phyloP scores from a whole-genome alignment of 2,888 invertebrate genomes.

The Drosophila quinaria region DNA sequence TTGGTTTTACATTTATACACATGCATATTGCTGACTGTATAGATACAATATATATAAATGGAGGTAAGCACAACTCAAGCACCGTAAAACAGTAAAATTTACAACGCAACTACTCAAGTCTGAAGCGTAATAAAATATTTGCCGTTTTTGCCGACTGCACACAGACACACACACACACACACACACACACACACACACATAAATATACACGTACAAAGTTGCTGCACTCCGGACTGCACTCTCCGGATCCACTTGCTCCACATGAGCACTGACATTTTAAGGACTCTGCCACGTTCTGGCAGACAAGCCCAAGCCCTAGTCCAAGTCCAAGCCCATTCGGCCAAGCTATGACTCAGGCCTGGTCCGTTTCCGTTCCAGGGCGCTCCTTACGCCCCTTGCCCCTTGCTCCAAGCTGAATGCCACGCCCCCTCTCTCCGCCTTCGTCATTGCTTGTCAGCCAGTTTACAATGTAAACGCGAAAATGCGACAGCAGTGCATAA shows the following conservation, averaged over 20 bases:
- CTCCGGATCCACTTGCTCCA: slow-evolving; percentile 12
- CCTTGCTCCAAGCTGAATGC: no score
- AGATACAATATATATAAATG: slow-evolving; percentile 8
- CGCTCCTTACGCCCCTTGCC: slow-evolving; percentile 18
- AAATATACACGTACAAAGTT: slow-evolving; percentile 59
- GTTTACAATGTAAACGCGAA: slow-evolving; percentile 82
- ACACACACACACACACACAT: slow-evolving; percentile 64
- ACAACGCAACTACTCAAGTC: slow-evolving; percentile 82
- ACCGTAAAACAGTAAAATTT: slow-evolving; percentile 82
- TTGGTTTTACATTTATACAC: background rate
- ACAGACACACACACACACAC: slow-evolving; percentile 57
- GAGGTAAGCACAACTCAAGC: slow-evolving; percentile 62
- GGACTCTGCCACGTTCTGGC: slow-evolving; percentile 52
- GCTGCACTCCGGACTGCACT: slow-evolving; percentile 6
- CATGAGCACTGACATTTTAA: slow-evolving; percentile 65
- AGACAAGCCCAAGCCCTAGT: slow-evolving; percentile 38
- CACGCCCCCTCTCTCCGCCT: background rate
- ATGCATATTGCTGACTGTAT: background rate
- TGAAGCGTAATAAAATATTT: slow-evolving; percentile 83
- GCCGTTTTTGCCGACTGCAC: slow-evolving; percentile 74
- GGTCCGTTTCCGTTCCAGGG: slow-evolving; percentile 57
- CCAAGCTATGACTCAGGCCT: slow-evolving; percentile 72
- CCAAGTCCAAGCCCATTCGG: slow-evolving; percentile 59
- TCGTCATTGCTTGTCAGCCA: slow-evolving; percentile 70
- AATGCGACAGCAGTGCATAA: slow-evolving; percentile 81